These are phyloP conservation scores for Scaptomyza parva DNA, from an alignment of 2,888 invertebrate genomes.

Conservation along the genomic window DNA sequence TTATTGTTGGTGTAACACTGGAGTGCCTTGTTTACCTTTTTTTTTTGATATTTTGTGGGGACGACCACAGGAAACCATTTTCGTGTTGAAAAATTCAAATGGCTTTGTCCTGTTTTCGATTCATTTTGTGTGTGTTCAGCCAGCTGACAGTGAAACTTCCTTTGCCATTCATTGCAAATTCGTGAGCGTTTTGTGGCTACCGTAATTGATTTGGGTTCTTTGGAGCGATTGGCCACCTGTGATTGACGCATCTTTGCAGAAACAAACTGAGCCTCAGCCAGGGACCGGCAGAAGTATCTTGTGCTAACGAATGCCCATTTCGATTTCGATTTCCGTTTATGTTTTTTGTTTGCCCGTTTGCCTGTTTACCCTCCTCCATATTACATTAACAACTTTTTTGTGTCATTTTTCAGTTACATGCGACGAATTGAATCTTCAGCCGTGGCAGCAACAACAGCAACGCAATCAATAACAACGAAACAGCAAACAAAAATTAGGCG, in stretches of 20 bases:
- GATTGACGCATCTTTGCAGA: slow-evolving; percentile 65
- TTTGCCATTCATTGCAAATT: slow-evolving; percentile 37
- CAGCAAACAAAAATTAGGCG: slow-evolving; percentile 16
- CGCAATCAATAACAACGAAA: slow-evolving; percentile 53
- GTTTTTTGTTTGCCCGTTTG: not conserved
- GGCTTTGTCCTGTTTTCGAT: slow-evolving; percentile 17
- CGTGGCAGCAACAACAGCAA: slow-evolving; percentile 27
- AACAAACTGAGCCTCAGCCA: not conserved
- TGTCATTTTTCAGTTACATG: slow-evolving; percentile 66
- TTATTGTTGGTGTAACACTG: not conserved
- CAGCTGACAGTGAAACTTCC: slow-evolving; percentile 68
- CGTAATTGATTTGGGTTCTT: slow-evolving; percentile 73
- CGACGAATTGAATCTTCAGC: slow-evolving; percentile 71
- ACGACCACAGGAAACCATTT: slow-evolving; percentile 57
- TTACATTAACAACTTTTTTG: slow-evolving; percentile 53
- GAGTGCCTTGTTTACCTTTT: slow-evolving; percentile 68
- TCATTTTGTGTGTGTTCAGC: slow-evolving; percentile 23
- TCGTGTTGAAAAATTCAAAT: slow-evolving; percentile 67
- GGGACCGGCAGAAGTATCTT: not conserved
- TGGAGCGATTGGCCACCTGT: slow-evolving; percentile 48
- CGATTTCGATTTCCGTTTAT: slow-evolving; percentile 37
- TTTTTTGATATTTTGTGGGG: not conserved
- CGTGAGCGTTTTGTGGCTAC: slow-evolving; percentile 32
- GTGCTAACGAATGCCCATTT: slow-evolving; percentile 56
- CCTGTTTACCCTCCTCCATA: slow-evolving; percentile 3